phyloP scores from a whole-genome alignment of 2,113 vertebrate genomes.

The Dipodomys ordii region DNA sequence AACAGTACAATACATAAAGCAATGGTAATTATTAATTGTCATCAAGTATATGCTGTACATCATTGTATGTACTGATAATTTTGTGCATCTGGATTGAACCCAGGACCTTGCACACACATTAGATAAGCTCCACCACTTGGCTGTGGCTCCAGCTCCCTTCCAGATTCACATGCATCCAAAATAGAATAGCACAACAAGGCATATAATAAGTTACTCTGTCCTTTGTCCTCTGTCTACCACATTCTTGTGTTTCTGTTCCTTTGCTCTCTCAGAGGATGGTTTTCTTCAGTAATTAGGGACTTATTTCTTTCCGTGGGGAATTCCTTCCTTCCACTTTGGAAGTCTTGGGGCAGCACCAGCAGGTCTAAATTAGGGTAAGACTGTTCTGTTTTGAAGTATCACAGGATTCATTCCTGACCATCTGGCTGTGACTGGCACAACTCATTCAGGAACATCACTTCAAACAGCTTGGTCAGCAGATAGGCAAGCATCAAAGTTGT shows the following conservation, averaged over 20 bases:
- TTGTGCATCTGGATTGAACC: too few species aligned
- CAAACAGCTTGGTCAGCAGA: neutral
- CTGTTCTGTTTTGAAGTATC: neutral
- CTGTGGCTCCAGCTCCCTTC: too few species aligned
- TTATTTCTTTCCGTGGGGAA: too few species aligned
- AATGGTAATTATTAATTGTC: too few species aligned
- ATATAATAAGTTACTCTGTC: neutral
- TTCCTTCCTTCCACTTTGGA: too few species aligned
- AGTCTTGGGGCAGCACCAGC: neutral
- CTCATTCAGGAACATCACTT: neutral
- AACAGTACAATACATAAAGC: too few species aligned
- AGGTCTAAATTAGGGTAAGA: neutral
- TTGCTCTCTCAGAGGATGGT: neutral
- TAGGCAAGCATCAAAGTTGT: too few species aligned
- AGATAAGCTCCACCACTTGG: too few species aligned
- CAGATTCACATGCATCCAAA: neutral
- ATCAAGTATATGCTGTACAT: too few species aligned
- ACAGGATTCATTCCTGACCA: neutral
- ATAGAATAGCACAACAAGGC: neutral
- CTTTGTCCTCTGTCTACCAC: neutral
- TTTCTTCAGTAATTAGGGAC: neutral
- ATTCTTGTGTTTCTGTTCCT: neutral
- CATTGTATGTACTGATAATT: too few species aligned
- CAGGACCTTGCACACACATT: too few species aligned
- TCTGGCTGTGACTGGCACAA: neutral